Conservation (phyloP, 2,888 invertebrate genomes). For the Synanthedon vespiformis region DNA sequence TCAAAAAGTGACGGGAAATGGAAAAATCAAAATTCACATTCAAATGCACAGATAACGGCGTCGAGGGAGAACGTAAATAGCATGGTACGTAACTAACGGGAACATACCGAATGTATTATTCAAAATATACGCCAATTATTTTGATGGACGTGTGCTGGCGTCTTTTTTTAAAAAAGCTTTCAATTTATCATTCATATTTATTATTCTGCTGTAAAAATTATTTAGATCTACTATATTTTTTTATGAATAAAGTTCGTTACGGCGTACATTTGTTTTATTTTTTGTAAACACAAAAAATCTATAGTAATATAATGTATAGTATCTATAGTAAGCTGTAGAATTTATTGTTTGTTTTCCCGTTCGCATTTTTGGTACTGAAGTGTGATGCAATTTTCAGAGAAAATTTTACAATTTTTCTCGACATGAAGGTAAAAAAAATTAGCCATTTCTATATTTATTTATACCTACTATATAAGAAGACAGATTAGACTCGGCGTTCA, state of each 20-base stretch:
- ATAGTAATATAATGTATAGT: too few species aligned
- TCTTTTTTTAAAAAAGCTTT: conserved; percentile 1
- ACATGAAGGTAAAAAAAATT: too few species aligned
- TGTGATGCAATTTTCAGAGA: too few species aligned
- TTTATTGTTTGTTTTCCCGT: too few species aligned
- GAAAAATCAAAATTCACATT: conserved; percentile 55
- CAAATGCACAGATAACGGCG: conserved; percentile 33
- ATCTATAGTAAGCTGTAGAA: too few species aligned
- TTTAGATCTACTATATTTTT: background rate
- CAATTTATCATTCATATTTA: conserved; percentile 1
- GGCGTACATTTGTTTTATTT: too few species aligned
- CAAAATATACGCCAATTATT: background rate
- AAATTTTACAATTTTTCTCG: too few species aligned
- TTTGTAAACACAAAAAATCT: too few species aligned
- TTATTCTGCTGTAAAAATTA: background rate
- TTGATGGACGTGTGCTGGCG: background rate
- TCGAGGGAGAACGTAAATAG: conserved; percentile 10
- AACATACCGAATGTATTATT: conserved; percentile 3
- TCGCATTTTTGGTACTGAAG: too few species aligned
- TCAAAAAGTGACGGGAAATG: conserved; percentile 51
- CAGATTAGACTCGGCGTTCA: background rate
- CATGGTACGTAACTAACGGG: conserved; percentile 15
- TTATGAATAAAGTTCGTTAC: too few species aligned
- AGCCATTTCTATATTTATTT: too few species aligned
- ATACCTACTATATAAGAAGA: background rate